Evolutionary conservation across 2,888 invertebrate genomes (phyloP), one percentile per base, ranked within the genome.

Genomic region (Rhingia rostrata): DNA sequence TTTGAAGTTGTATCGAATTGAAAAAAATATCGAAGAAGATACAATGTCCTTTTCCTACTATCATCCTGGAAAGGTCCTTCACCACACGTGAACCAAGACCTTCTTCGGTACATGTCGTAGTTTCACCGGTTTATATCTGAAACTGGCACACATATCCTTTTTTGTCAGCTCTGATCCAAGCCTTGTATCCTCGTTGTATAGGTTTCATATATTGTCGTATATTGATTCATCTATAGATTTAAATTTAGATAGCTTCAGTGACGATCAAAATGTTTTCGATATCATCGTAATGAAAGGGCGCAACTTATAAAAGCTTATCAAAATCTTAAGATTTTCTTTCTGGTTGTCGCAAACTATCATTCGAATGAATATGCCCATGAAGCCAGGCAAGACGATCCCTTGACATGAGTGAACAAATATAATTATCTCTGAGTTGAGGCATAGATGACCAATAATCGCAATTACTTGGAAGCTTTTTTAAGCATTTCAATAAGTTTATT

Each of bases 71-170:
- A 37, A 78, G 41, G 64, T 69, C 63, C 39, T 69, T 69, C 4
- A 70, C 78, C 3, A 58, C 64, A 12, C 63, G 33, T n/a, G 39
- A 22, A n/a, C 49, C 56, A 9, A 63, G 32, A 72, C 88, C 88
- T 69, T 90, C 90, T 2, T 88, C 87, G 45, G 88, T 87, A 58
- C 89, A 88, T 85, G 90, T 89, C 81, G 81, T 88, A 72, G 87
- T 89, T 86, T 91, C 91, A 4, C 89, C 88, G 10, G 87, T 88
- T 66, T 88, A 88, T 32, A 89, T 86, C 51, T 89, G 87, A 86
- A 90, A 89, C 37, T 37, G 37, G 9, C 6, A 37, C 6, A 37
- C 37, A 37, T 37, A 37, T 6, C 37, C 37, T 37, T 9, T 37
- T 37, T 37, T 3, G 9, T 37, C 37, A 37, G 37, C 37, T 37